Conservation (phyloP, 2,888 invertebrate genomes). For the Drosophila cognata region DNA sequence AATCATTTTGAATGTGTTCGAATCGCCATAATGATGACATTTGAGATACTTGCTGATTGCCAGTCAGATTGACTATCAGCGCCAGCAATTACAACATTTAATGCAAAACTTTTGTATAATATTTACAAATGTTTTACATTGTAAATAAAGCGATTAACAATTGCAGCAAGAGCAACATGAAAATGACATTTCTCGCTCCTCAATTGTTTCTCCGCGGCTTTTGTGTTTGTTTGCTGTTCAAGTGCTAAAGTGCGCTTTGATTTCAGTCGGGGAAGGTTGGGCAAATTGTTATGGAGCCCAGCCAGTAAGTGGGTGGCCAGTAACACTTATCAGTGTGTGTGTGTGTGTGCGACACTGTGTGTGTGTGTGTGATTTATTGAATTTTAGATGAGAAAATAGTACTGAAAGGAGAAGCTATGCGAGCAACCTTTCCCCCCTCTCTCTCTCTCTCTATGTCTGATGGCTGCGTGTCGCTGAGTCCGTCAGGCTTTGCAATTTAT, state of each 20-base stretch:
- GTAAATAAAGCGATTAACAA: slow-evolving; percentile 42
- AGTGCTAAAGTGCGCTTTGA: slow-evolving; percentile 77
- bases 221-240: slow-evolving; percentile 31
- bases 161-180: slow-evolving; percentile 53
- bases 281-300: background rate
- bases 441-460: slow-evolving; percentile 8
- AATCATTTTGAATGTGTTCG: background rate
- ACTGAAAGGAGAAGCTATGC: slow-evolving; percentile 61
- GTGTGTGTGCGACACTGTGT: slow-evolving; percentile 30
- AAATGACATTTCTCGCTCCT: slow-evolving; percentile 63
- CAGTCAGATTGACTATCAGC: background rate
- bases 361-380: slow-evolving; percentile 78
- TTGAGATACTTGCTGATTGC: background rate
- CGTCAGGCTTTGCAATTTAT: slow-evolving; percentile 72
- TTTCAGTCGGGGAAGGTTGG: slow-evolving; percentile 34
- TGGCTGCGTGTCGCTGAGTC: slow-evolving; percentile 68
- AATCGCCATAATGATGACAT: background rate
- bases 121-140: slow-evolving; percentile 74
- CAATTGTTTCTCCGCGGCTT: background rate
- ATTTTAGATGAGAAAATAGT: slow-evolving; percentile 72
- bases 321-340: slow-evolving; percentile 44
- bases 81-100: slow-evolving; percentile 46
- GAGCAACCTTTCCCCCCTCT: slow-evolving; percentile 14
- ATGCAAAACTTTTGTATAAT: slow-evolving; percentile 72
- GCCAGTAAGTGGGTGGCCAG: slow-evolving; percentile 49